A percentile compares a stretch with the other conserved stretches of the same genome.
These are phyloP conservation scores for Ceratosolen solmsi DNA, from an alignment of 1,140 invertebrate genomes.

Conservation along the genomic window DNA sequence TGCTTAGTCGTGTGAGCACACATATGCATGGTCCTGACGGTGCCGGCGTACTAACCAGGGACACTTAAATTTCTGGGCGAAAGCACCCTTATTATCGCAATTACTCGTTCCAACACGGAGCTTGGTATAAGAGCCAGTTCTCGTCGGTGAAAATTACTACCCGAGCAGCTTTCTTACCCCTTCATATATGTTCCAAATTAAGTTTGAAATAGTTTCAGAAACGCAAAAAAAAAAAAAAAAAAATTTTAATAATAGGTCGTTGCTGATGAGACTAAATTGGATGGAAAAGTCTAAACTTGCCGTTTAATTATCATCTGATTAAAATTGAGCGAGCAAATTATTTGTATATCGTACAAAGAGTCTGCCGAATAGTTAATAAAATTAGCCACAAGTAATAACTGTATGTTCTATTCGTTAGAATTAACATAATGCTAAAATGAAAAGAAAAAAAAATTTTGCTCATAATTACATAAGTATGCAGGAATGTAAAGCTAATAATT, in stretches of 20 bases:
- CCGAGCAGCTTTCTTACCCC: conserved; percentile 42
- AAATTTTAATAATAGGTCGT: conserved; percentile 46
- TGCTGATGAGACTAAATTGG: conserved; percentile 31
- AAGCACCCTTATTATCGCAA: conserved; percentile 52
- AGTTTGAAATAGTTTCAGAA: conserved; percentile 45
- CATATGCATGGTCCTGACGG: too few species aligned
- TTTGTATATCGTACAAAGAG: not conserved
- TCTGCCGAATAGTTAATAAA: not conserved
- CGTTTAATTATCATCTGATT: conserved; percentile 41
- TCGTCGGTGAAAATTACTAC: conserved; percentile 45
- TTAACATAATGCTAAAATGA: not conserved
- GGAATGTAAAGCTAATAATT: not conserved
- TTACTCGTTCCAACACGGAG: conserved; percentile 40
- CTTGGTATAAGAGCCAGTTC: conserved; percentile 31
- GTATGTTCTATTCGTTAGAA: not conserved
- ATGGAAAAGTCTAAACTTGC: conserved; percentile 20
- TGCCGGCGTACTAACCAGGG: conserved; percentile 37
- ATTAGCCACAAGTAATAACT: not conserved
- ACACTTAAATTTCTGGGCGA: conserved; percentile 51
- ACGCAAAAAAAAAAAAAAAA: not conserved
- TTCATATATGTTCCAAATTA: conserved; percentile 42
- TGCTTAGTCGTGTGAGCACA: not conserved
- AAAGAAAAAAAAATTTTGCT: not conserved
- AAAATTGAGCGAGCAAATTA: not conserved
- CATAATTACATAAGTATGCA: not conserved